Conservation (phyloP, 2,888 invertebrate genomes). For the Lasius platythorax region DNA sequence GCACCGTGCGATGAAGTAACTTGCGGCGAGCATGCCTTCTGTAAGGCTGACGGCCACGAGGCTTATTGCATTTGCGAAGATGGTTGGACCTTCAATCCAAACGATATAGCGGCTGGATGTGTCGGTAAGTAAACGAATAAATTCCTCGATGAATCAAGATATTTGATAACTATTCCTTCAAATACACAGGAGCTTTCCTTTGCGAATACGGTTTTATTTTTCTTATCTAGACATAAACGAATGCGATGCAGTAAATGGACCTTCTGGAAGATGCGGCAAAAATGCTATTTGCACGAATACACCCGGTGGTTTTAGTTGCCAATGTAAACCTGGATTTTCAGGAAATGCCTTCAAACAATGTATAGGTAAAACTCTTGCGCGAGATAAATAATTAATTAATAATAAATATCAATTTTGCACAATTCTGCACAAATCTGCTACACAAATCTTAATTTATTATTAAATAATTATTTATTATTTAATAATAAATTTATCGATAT, state of each 20-base stretch:
- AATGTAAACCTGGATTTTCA: constrained; percentile 94
- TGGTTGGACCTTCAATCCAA: constrained; percentile 97
- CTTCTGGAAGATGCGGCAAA: constrained; percentile 93
- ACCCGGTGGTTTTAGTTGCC: constrained; percentile 93
- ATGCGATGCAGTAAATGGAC: constrained; percentile 92
- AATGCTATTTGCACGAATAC: constrained; percentile 94
- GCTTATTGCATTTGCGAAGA: constrained; percentile 97
- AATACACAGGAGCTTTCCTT: not conserved
- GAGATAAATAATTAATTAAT: not conserved
- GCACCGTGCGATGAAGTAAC: constrained; percentile 97
- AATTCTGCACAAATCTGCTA: not conserved
- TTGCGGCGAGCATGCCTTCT: constrained; percentile 95
- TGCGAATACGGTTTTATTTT: constrained; percentile 16
- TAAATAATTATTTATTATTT: not conserved
- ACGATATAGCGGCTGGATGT: constrained; percentile 95
- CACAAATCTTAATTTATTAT: not conserved
- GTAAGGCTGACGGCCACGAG: constrained; percentile 95
- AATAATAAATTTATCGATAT: not conserved
- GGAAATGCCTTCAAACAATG: constrained; percentile 95
- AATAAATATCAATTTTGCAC: not conserved
- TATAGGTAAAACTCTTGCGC: constrained; percentile 84
- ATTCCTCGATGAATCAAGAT: not conserved
- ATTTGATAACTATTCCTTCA: not conserved
- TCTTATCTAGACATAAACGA: constrained; percentile 92
- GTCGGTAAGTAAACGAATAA: constrained; percentile 87